Percentiles rank a stretch among this genome's conserved stretches.
These are phyloP conservation scores for Plutella xylostella DNA, from an alignment of 2,888 invertebrate species.

Conservation along the genomic window DNA sequence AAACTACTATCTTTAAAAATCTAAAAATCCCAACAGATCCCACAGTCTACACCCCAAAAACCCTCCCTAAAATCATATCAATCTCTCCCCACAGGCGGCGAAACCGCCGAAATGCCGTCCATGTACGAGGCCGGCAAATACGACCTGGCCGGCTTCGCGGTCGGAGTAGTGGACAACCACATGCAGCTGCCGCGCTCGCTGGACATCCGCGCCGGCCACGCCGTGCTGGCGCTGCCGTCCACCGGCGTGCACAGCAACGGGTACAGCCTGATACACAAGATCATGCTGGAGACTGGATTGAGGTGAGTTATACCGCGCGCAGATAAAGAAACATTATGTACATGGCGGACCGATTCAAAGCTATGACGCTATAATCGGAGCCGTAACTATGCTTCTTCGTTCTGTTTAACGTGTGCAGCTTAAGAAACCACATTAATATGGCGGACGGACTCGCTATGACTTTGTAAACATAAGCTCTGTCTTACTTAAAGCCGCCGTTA, in stretches of 20 bases:
- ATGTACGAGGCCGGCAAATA: constrained; percentile 91
- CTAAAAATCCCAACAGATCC: too few species aligned
- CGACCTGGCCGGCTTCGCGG: constrained; percentile 96
- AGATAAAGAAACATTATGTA: background rate
- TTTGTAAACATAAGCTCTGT: too few species aligned
- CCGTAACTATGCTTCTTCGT: too few species aligned
- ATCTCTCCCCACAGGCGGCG: constrained; percentile 73
- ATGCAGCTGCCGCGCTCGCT: constrained; percentile 75
- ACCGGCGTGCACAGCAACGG: constrained; percentile 96
- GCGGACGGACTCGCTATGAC: too few species aligned
- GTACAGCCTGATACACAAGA: constrained; percentile 87
- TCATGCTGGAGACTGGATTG: constrained; percentile 75
- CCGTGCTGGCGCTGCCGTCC: constrained; percentile 88
- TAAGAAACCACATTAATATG: too few species aligned
- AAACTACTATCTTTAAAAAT: too few species aligned
- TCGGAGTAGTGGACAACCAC: constrained; percentile 88
- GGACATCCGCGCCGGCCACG: constrained; percentile 79
- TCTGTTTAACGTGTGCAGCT: too few species aligned
- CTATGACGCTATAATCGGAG: too few species aligned
- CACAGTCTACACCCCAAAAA: background rate
- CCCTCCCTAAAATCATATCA: too few species aligned
- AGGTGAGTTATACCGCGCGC: constrained; percentile 38
- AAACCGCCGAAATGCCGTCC: constrained; percentile 98
- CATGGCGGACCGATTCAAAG: too few species aligned
- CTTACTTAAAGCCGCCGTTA: too few species aligned